Evolutionary conservation across 2,113 vertebrate genomes (phyloP).

Genomic region (Dasyornis broadbenti): DNA sequence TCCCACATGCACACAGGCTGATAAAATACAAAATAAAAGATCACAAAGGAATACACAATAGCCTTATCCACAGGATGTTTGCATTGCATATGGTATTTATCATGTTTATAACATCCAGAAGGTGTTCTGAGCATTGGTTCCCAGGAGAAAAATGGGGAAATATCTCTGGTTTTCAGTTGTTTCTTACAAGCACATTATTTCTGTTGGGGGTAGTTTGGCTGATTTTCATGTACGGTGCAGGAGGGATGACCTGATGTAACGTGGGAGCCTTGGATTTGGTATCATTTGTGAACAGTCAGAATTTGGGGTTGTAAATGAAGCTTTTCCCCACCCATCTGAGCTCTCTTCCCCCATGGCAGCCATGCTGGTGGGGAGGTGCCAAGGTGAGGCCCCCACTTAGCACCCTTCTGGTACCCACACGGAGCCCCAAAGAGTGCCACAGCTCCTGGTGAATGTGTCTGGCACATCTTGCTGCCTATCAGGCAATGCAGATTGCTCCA

Average conservation of each 20-base stretch:
- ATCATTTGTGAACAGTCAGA: neutral
- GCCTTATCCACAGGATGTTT: neutral
- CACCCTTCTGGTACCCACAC: neutral
- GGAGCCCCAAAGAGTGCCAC: neutral
- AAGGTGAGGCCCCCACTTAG: neutral
- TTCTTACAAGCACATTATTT: neutral
- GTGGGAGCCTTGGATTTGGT: neutral
- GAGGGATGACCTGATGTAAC: neutral
- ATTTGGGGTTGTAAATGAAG: neutral
- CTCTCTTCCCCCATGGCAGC: neutral
- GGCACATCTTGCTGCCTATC: neutral
- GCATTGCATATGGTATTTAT: neutral
- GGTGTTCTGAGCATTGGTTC: neutral
- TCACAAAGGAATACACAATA: neutral
- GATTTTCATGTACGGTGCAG: neutral
- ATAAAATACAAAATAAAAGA: neutral
- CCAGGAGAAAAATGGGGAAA: neutral
- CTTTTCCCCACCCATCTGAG: neutral
- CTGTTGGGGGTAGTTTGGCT: neutral
- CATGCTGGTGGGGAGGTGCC: rapidly evolving
- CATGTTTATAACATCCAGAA: neutral
- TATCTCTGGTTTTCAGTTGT: neutral
- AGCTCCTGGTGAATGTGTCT: neutral
- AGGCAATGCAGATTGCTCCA: neutral
- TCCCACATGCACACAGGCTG: neutral